Evolutionary conservation across 2,797 vertebrate species (phyloP).

Genomic region (Chaetodon trifasciatus): DNA sequence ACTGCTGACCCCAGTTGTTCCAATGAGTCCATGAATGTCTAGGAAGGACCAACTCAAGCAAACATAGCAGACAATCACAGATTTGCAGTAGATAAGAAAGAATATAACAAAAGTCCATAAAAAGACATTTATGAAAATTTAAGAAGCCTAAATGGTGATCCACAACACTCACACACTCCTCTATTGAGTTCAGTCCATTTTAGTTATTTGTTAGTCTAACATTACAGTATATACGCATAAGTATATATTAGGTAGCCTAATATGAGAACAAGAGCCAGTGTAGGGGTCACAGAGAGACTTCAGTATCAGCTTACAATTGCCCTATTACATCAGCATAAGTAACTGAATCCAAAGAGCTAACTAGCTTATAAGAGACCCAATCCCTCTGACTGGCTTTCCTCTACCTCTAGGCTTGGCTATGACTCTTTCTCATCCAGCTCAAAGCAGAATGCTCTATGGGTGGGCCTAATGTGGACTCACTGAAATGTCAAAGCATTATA

Average conservation of each 20-base stretch:
- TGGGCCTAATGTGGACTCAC: conserved; percentile 84
- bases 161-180: conserved; percentile 63
- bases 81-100: conserved; percentile 33
- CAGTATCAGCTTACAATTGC: conserved; percentile 81
- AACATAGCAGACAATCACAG: conserved; percentile 35
- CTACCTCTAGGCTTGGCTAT: conserved; percentile 76
- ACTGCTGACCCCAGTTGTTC: conserved; percentile 58
- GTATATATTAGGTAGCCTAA: conserved; percentile 75
- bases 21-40: conserved; percentile 36
- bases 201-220: conserved; percentile 73
- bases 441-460: conserved; percentile 80
- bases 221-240: conserved; percentile 74
- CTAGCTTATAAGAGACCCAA: conserved; percentile 82
- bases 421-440: conserved; percentile 76
- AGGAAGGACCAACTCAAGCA: conserved; percentile 44
- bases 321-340: conserved; percentile 84
- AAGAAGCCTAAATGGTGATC: conserved; percentile 49
- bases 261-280: conserved; percentile 75
- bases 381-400: conserved; percentile 73
- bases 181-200: conserved; percentile 68
- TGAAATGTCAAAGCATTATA: conserved; percentile 89
- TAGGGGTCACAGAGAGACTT: conserved; percentile 78
- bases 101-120: conserved; percentile 22
- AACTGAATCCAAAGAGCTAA: conserved; percentile 83
- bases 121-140: conserved; percentile 38